Percentiles rank a stretch among this genome's conserved stretches.
Evolutionary conservation across 2,113 vertebrate species (phyloP).

Genomic region (Arvicanthis niloticus): DNA sequence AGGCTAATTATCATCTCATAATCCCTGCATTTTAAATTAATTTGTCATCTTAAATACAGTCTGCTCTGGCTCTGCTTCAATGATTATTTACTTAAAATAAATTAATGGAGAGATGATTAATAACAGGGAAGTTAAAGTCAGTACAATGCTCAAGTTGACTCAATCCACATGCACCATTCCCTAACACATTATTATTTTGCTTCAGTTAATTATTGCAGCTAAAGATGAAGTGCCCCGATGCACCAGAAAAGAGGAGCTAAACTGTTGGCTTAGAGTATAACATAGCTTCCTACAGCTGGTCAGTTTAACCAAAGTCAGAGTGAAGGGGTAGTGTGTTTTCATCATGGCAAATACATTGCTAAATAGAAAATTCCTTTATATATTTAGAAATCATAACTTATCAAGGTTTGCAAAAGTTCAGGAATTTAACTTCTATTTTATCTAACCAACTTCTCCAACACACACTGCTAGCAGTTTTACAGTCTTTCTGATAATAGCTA

Average conservation of each 20-base stretch:
- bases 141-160: not conserved
- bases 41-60: slow-evolving; percentile 37
- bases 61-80: not conserved
- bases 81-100: slow-evolving; percentile 38
- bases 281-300: not conserved
- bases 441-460: not conserved
- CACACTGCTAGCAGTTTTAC: not conserved
- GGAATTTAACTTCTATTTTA: not conserved
- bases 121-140: not conserved
- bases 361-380: not conserved
- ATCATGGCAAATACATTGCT: not conserved
- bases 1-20: slow-evolving; percentile 12
- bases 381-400: not conserved
- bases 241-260: not conserved
- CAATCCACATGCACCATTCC: not conserved
- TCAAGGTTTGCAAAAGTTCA: not conserved
- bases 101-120: not conserved
- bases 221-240: not conserved
- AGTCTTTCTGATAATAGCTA: not conserved
- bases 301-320: not conserved
- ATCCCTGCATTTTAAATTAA: not conserved
- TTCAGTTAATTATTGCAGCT: not conserved
- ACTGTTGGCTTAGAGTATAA: not conserved
- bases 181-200: not conserved
- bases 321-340: not conserved